Base-by-base conservation (phyloP, 2,797 vertebrate genomes). In the Alca torda region DNA sequence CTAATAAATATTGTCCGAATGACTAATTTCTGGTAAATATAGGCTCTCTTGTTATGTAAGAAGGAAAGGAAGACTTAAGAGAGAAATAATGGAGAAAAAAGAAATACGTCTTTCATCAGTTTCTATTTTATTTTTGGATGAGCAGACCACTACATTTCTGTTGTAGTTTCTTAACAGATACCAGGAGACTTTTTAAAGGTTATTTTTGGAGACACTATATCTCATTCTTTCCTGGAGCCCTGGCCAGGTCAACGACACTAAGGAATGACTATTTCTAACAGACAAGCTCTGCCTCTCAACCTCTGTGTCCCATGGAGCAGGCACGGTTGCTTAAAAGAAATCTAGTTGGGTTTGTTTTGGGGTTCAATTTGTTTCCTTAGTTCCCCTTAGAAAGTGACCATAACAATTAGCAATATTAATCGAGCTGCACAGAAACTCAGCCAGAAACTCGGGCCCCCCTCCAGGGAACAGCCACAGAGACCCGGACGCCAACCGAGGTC, bases 121-220 rank as follows among this genome's bases (percentile, higher is more conserved):
- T 94, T 80, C 70, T 81, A 2, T 79, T 93, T 90, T 89, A 70
- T 67, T 93, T 89, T 87, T 87, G 70, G 68, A 89, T 80, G 74
- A 93, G 28, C 57, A 87, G 59, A 87, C 56, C 37, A 84, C 78
- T 73, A 92, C 67, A 83, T 84, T 96, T 95, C 84, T 94, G 43
- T 68, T 96, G 75, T 56, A 76, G 76, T 91, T 94, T 92, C 86
- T 95, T 94, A 95, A 96, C 77, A 76, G 85, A 93, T 78, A 93
- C 68, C 94, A 88, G 69, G 92, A 95, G 91, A 92, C 33, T 88
- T 96, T 93, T 95, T 85, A 63, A 92, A 84, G 90, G 75, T 91
- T 97, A 92, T 96, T 97, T 96, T 93, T 97, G 84, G 84, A 96
- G 72, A 25, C 82, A 87, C 88, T 88, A 87, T 84, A 90, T 93